Conservation (phyloP, 2,113 vertebrate species). For the Mus musculus region GRCm39 chr9:102817501-102818000, state of each 20-base stretch:
- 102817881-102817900: background rate
- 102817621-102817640: background rate
- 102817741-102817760: background rate
- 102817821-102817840: background rate
- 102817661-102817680: background rate
- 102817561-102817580: background rate
- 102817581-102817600: background rate
- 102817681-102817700: background rate
- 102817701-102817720: background rate
- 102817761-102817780: background rate
- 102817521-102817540: background rate
- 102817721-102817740: background rate
- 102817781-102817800: background rate
- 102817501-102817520: background rate
- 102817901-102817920: background rate
- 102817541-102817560: background rate
- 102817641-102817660: background rate
- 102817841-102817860: background rate
- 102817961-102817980: background rate
- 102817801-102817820: background rate
- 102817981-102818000: background rate
- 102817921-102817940: no score
- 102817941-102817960: background rate
- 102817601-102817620: background rate
- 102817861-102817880: background rate